Conservation (phyloP, 2,113 vertebrate genomes). For the Zapornia atra region DNA sequence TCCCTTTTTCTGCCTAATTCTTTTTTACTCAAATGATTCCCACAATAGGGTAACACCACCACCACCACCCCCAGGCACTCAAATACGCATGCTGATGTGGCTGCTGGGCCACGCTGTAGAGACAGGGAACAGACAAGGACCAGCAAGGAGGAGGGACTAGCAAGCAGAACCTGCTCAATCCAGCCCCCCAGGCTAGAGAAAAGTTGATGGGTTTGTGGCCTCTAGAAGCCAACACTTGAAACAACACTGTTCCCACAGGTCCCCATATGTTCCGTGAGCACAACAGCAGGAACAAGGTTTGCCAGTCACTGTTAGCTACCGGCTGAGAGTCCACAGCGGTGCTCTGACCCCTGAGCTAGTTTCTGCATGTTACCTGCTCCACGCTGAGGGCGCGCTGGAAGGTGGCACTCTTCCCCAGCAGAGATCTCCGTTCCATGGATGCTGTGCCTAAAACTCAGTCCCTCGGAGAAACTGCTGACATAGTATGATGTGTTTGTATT, state of each 20-base stretch:
- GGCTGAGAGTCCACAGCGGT: background rate
- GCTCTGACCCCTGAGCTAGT: background rate
- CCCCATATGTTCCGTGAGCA: accelerated
- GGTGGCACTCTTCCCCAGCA: accelerated
- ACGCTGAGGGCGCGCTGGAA: background rate
- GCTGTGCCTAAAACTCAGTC: background rate
- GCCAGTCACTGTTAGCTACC: background rate
- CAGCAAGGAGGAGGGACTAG: background rate
- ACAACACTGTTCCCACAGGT: background rate
- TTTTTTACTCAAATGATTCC: background rate
- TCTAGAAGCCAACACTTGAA: background rate
- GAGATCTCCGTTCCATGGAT: background rate
- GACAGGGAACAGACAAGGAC: background rate
- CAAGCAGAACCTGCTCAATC: accelerated
- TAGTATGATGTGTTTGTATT: background rate
- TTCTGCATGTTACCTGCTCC: background rate
- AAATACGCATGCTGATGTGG: accelerated
- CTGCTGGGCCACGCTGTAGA: background rate
- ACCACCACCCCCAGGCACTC: background rate
- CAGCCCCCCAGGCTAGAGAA: background rate
- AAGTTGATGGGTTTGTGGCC: background rate
- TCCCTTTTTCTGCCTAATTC: background rate
- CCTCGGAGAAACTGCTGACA: background rate
- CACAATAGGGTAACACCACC: background rate
- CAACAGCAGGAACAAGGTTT: background rate